Percentiles rank a stretch among this genome's conserved stretches.
These are phyloP conservation scores for Monomorium pharaonis DNA, from an alignment of 1,140 invertebrate genomes.

Conservation along the genomic window DNA sequence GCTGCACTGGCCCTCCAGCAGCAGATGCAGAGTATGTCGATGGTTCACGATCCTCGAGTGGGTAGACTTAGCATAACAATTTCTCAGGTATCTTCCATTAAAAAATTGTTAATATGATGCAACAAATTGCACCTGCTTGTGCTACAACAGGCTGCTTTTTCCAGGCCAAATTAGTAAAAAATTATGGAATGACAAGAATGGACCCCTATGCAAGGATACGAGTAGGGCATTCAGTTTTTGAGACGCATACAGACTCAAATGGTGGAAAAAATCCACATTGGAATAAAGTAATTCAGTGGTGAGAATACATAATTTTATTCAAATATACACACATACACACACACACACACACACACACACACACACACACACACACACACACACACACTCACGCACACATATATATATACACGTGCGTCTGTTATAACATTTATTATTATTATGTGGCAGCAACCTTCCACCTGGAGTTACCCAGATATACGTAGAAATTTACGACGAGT, in stretches of 20 bases:
- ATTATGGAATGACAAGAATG: conserved; percentile 98
- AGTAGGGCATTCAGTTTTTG: conserved; percentile 96
- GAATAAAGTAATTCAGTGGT: conserved; percentile 97
- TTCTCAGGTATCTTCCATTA: conserved; percentile 88
- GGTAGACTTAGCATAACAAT: conserved; percentile 93
- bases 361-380: not conserved
- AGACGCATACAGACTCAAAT: conserved; percentile 97
- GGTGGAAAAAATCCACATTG: conserved; percentile 98
- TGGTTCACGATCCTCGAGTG: conserved; percentile 85
- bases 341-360: not conserved
- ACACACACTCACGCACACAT: no score
- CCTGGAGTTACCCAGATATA: conserved; percentile 94
- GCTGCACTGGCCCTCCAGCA: conserved; percentile 93
- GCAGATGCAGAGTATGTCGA: conserved; percentile 85
- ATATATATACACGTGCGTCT: no score
- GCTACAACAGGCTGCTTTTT: conserved; percentile 49
- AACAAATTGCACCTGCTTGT: not conserved
- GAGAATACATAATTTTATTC: conserved; percentile 70
- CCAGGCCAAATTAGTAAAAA: conserved; percentile 96
- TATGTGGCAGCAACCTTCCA: conserved; percentile 93
- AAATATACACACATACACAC: not conserved
- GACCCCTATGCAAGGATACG: conserved; percentile 97
- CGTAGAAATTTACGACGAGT: conserved; percentile 98
- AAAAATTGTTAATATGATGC: not conserved
- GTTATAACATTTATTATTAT: conserved; percentile 74